phyloP scores from a whole-genome alignment of 2,888 invertebrate species.

The Stenoptilia bipunctidactyla region DNA sequence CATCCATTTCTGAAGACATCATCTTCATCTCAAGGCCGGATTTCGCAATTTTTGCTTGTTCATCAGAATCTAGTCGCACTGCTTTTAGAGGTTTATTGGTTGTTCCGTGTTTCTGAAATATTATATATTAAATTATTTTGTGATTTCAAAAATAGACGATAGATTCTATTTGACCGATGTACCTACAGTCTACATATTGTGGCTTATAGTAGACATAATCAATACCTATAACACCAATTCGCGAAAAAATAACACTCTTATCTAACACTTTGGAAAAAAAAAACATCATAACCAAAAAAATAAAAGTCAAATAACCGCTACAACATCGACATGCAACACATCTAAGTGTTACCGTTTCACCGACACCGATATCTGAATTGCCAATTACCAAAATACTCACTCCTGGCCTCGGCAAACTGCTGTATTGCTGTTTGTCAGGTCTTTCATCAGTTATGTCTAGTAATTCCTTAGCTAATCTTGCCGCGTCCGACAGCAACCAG shows the following conservation, averaged over 20 bases:
- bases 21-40: conserved; percentile 97
- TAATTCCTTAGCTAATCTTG: conserved; percentile 89
- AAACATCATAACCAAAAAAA: neutral
- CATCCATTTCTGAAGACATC: conserved; percentile 94
- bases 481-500: conserved; percentile 92
- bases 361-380: too few species aligned
- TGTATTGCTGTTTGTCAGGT: conserved; percentile 75
- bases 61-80: conserved; percentile 90
- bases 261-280: too few species aligned
- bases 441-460: conserved; percentile 79
- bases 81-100: conserved; percentile 94
- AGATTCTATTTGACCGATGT: too few species aligned
- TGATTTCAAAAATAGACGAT: too few species aligned
- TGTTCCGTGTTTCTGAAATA: conserved; percentile 96
- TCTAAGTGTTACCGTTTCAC: too few species aligned
- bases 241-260: too few species aligned
- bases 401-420: conserved; percentile 95
- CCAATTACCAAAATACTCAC: conserved; percentile 64
- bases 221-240: too few species aligned
- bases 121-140: too few species aligned
- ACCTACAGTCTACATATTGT: too few species aligned
- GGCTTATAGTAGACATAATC: too few species aligned
- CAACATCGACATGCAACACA: too few species aligned
- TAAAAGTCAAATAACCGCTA: neutral
- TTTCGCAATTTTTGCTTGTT: conserved; percentile 97